Percentiles rank a stretch among this genome's conserved stretches.
Evolutionary conservation across 2,888 invertebrate genomes (phyloP).

Genomic region (Habrosyne pyritoides): DNA sequence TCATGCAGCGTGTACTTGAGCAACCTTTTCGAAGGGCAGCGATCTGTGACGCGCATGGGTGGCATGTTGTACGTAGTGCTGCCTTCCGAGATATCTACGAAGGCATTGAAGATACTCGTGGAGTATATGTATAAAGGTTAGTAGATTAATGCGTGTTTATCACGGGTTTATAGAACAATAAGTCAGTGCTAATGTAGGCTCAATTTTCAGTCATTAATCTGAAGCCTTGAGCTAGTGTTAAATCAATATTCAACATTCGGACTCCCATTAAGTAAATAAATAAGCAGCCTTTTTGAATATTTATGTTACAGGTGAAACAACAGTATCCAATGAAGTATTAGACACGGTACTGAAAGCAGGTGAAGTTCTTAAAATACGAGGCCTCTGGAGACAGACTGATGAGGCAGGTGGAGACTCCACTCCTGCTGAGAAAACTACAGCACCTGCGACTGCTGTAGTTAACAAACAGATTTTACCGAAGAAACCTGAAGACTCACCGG

Average conservation of each 20-base stretch:
- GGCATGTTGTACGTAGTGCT: slow-evolving; percentile 88
- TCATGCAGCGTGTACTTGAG: slow-evolving; percentile 87
- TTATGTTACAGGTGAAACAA: slow-evolving; percentile 86
- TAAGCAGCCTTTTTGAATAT: too few species aligned
- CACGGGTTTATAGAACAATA: neutral
- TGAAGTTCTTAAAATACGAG: slow-evolving; percentile 91
- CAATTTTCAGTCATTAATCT: too few species aligned
- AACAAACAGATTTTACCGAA: slow-evolving; percentile 56
- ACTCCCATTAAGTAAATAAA: too few species aligned
- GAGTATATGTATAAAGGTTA: slow-evolving; percentile 93
- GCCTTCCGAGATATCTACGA: slow-evolving; percentile 91
- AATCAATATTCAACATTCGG: too few species aligned
- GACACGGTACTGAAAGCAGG: slow-evolving; percentile 92
- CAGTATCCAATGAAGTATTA: slow-evolving; percentile 92
- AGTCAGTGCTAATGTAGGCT: neutral
- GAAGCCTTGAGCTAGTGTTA: too few species aligned
- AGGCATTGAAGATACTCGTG: slow-evolving; percentile 90
- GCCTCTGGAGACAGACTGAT: slow-evolving; percentile 89
- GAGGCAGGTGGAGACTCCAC: slow-evolving; percentile 62
- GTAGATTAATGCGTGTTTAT: slow-evolving; percentile 11
- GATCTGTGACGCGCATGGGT: slow-evolving; percentile 72
- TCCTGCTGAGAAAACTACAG: slow-evolving; percentile 56
- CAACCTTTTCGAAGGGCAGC: slow-evolving; percentile 75
- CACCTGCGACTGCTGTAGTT: slow-evolving; percentile 42
- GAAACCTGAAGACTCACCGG: slow-evolving; percentile 58